Evolutionary conservation across 2,113 vertebrate species (phyloP).

Genomic region (Rhea pennata): DNA sequence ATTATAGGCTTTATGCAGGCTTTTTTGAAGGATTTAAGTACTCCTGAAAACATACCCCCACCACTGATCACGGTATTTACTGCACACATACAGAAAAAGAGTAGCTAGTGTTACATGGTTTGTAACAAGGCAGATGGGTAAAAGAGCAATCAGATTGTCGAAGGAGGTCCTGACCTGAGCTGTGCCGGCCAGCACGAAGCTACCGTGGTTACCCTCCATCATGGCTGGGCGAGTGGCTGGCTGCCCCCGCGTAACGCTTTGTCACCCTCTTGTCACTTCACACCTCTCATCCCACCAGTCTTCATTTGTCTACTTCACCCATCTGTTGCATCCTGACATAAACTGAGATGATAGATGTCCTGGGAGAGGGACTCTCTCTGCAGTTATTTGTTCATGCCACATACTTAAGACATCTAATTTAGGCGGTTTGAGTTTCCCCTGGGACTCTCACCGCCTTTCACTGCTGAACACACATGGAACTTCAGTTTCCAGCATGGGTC

Average conservation of each 20-base stretch:
- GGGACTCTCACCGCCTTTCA: background rate
- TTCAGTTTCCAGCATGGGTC: background rate
- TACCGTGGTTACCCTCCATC: background rate
- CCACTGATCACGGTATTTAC: background rate
- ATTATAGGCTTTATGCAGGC: background rate
- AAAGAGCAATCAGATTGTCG: background rate
- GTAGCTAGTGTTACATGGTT: background rate
- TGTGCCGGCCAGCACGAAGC: background rate
- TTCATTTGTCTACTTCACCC: background rate
- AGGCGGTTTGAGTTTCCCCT: background rate
- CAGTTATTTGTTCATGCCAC: background rate
- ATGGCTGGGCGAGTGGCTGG: rapidly evolving
- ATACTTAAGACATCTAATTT: background rate
- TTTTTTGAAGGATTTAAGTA: background rate
- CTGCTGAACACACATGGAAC: no score
- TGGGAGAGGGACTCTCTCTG: background rate
- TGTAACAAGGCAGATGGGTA: background rate
- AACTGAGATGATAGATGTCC: background rate
- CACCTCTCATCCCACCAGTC: background rate
- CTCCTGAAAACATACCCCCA: background rate
- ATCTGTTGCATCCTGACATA: background rate
- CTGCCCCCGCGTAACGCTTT: background rate
- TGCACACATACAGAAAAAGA: background rate
- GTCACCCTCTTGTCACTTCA: background rate
- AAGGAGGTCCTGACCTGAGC: background rate